Percentiles rank a stretch among this genome's conserved stretches.
Evolutionary conservation across 2,797 vertebrate species (phyloP).

Genomic region (Gymnocypris eckloni): DNA sequence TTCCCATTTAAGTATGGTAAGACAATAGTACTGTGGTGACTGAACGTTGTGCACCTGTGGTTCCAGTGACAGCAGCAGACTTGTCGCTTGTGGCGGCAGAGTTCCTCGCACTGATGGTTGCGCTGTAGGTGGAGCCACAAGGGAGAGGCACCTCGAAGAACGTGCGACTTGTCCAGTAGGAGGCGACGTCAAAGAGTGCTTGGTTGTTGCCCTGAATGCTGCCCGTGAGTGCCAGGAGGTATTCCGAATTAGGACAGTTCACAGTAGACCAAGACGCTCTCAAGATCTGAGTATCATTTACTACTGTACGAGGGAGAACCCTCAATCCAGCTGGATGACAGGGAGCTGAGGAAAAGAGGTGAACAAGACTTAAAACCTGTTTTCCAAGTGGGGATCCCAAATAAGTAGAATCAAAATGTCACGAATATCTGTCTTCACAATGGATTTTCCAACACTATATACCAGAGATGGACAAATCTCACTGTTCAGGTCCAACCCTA

Average conservation of each 20-base stretch:
- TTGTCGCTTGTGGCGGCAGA: constrained; percentile 66
- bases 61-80: constrained; percentile 66
- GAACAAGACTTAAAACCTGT: background rate
- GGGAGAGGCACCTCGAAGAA: constrained; percentile 79
- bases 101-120: constrained; percentile 74
- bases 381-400: background rate
- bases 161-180: constrained; percentile 75
- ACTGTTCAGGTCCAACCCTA: background rate
- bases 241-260: constrained; percentile 67
- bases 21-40: background rate
- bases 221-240: constrained; percentile 72
- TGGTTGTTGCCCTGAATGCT: constrained; percentile 69
- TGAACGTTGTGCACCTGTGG: constrained; percentile 72
- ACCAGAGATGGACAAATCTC: background rate
- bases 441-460: background rate
- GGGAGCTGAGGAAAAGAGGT: constrained; percentile 67
- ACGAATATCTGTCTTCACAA: background rate
- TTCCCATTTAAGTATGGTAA: background rate
- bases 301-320: constrained; percentile 65
- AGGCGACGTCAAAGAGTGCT: constrained; percentile 69
- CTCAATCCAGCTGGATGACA: constrained; percentile 73
- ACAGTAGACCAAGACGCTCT: constrained; percentile 70
- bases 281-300: constrained; percentile 66
- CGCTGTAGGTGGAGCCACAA: constrained; percentile 75
- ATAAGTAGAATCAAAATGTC: background rate